Percentiles rank a stretch among this genome's conserved stretches.
phyloP scores from a whole-genome alignment of 1,140 invertebrate genomes.

The Trichomalopsis sarcophagae region DNA sequence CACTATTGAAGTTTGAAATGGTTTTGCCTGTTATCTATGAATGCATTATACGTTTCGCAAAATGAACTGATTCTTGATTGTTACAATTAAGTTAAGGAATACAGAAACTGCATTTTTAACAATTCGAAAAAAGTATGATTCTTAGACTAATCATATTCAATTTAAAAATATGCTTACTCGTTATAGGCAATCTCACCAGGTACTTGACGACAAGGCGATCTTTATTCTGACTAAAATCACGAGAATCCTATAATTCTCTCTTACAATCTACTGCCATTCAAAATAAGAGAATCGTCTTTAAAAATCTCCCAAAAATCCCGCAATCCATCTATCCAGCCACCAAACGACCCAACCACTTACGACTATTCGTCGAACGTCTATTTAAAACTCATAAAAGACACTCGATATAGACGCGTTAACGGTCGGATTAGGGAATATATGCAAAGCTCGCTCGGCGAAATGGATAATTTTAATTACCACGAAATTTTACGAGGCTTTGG shows the following conservation, averaged over 20 bases:
- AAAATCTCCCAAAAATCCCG: background rate
- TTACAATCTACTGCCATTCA: background rate
- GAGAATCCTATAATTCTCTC: background rate
- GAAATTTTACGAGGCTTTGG: conserved; percentile 28
- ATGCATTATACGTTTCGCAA: no score
- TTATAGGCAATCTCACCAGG: no score
- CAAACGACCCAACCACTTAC: conserved; percentile 6
- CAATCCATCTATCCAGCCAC: background rate
- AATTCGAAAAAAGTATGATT: no score
- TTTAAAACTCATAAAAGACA: conserved; percentile 27
- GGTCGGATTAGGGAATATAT: conserved; percentile 30
- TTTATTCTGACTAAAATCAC: background rate
- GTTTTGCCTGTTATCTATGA: no score
- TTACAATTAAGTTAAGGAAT: no score
- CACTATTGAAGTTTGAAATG: no score
- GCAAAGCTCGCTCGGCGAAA: background rate
- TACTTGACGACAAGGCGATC: no score
- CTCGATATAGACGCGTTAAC: background rate
- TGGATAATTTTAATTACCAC: conserved; percentile 37
- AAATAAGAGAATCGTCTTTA: conserved; percentile 1
- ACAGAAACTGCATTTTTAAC: no score
- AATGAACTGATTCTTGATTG: no score
- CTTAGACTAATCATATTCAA: no score
- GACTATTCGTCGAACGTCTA: conserved; percentile 29
- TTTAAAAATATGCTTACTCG: no score